phyloP scores from a whole-genome alignment of 2,113 vertebrate species.

The Patagioenas fasciata region DNA sequence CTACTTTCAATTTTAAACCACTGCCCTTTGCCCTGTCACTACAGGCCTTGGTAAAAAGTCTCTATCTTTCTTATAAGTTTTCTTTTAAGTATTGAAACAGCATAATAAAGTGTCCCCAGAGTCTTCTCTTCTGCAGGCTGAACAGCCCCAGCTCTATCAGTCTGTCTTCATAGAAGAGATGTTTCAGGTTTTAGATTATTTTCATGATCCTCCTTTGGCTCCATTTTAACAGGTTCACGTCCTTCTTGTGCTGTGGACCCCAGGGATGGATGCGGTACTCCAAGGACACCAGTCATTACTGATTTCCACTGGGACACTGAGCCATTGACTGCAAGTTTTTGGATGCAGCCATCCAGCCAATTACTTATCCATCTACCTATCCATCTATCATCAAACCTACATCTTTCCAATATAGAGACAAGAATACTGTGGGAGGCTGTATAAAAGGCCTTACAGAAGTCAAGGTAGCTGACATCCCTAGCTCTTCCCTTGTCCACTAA shows the following conservation, averaged over 20 bases:
- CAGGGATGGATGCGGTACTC: neutral
- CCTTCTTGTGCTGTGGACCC: neutral
- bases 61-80: neutral
- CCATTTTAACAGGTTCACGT: neutral
- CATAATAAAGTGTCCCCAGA: neutral
- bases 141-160: neutral
- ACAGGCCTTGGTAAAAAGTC: neutral
- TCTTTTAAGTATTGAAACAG: neutral
- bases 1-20: neutral
- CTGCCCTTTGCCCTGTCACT: neutral
- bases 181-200: neutral
- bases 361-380: neutral
- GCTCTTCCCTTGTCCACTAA: neutral
- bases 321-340: neutral
- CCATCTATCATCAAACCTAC: too few species aligned
- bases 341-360: neutral
- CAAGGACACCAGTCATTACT: fast-evolving
- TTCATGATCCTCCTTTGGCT: neutral
- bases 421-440: neutral
- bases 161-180: neutral
- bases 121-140: neutral
- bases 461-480: neutral
- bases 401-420: neutral
- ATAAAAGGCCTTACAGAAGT: neutral
- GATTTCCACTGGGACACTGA: neutral